These are phyloP conservation scores for Siniperca undulata DNA, from an alignment of 2,797 vertebrate species.

Conservation along the genomic window DNA sequence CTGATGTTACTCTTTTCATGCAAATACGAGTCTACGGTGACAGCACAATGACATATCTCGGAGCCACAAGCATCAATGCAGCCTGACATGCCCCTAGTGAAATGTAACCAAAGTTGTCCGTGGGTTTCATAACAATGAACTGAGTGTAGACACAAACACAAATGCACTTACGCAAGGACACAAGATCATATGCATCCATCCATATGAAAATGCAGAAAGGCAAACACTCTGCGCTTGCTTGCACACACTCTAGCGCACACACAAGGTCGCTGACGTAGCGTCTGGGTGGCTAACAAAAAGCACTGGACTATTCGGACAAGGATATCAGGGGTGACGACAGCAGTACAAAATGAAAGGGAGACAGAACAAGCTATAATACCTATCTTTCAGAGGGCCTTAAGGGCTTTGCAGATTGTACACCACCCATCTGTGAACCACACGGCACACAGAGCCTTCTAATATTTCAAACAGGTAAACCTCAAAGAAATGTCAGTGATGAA, in stretches of 20 bases:
- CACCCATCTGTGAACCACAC: slow-evolving; percentile 27
- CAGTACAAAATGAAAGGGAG: slow-evolving; percentile 47
- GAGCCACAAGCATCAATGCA: slow-evolving; percentile 47
- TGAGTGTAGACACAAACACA: not conserved
- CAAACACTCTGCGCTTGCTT: slow-evolving; percentile 10
- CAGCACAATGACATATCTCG: slow-evolving; percentile 65
- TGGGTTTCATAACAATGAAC: slow-evolving; percentile 65
- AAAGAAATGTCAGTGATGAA: slow-evolving; percentile 58
- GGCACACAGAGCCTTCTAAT: slow-evolving; percentile 37
- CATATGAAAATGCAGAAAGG: slow-evolving; percentile 27
- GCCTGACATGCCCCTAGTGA: slow-evolving; percentile 50
- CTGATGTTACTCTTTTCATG: slow-evolving; percentile 68
- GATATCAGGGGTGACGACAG: slow-evolving; percentile 51
- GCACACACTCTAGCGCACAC: not conserved
- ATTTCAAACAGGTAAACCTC: slow-evolving; percentile 58
- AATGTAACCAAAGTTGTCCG: slow-evolving; percentile 55
- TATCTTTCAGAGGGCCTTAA: slow-evolving; percentile 48
- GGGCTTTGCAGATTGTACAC: slow-evolving; percentile 42
- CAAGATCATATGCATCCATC: slow-evolving; percentile 30
- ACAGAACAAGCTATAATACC: slow-evolving; percentile 39
- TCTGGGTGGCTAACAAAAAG: slow-evolving; percentile 43
- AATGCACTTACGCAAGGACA: slow-evolving; percentile 32
- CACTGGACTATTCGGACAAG: slow-evolving; percentile 17
- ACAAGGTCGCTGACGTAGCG: slow-evolving; percentile 48
- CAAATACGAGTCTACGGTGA: slow-evolving; percentile 60